Base-by-base conservation (phyloP, 2,888 invertebrate species). In the Acanthosepion lycidas region DNA sequence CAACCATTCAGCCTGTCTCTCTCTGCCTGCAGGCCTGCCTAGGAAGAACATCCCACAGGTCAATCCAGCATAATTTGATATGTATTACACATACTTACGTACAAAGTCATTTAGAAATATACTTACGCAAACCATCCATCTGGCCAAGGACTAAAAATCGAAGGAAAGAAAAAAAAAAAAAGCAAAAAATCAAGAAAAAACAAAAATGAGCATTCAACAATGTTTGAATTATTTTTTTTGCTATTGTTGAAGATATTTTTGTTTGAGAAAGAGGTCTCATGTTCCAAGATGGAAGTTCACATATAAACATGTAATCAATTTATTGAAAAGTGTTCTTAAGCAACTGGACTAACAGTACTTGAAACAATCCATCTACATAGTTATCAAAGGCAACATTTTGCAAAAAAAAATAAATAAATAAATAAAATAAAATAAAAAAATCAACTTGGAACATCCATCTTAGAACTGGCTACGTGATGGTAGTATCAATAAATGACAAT, bases 71-170 rank as follows among this genome's bases (percentile, higher is more conserved):
- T n/a, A 78, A 15, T 15, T 78, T n/a, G 78, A 78, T 78, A 78
- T 78, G 33, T 78, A 78, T 78, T 78, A 78, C 49, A 93, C 53
- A 93, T 93, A 53, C 93, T 53, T 53, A 93, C 49, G 48, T 93
- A 93, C 53, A 49, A 93, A 51, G 53, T 53, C 93, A 93, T 53
- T 93, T 93, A 93, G n/a, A 53, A 93, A 93, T 51, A 93, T 93
- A 93, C 93, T 93, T 93, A 93, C 93, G 93, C 93, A 93, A 93
- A 28, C 93, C 93, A n/a, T 93, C 93, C 93, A 93, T 93, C 51
- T 93, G 93, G 93, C 51, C n/a, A 53, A 28, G 53, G 49, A 53
- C 93, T 93, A 93, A 93, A 93, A 78, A 93, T 49, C 53, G 28
- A 93, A 93, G 93, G 53, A 93, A 28, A 93, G 51, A 93, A 93